Evolutionary conservation across 92 coral and sea anemone genomes (phyloP).

Genomic region (Parazoanthus swiftii): DNA sequence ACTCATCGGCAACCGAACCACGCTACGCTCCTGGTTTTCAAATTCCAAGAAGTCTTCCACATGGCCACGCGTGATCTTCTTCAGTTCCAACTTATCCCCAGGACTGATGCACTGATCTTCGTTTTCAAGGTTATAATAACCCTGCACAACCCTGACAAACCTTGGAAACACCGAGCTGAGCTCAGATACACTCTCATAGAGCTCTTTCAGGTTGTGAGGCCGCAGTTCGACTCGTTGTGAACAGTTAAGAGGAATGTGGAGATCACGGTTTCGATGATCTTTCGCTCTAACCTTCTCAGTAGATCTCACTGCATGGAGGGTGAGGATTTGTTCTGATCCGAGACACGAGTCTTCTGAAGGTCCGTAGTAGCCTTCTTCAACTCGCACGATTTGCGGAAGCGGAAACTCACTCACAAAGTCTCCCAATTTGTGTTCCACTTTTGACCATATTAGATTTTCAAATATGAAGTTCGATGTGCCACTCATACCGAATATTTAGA

Average conservation of each 20-base stretch:
- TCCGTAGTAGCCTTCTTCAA: conserved; percentile 93
- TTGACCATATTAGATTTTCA: conserved; percentile 82
- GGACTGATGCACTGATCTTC: conserved; percentile 79
- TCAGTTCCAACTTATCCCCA: conserved; percentile 85
- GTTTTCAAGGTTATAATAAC: conserved; percentile 67
- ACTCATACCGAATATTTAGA: conserved; percentile 15
- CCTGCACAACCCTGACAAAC: conserved; percentile 92
- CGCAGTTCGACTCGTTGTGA: conserved; percentile 91
- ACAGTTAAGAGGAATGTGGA: conserved; percentile 87
- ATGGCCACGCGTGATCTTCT: conserved; percentile 60
- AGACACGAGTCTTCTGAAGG: conserved; percentile 95
- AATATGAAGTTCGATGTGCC: neutral
- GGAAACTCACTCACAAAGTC: conserved; percentile 82
- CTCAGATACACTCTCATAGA: conserved; percentile 80
- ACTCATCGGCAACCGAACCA: conserved; percentile 66
- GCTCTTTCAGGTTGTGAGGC: conserved; percentile 73
- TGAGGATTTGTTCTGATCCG: conserved; percentile 85
- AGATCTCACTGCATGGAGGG: conserved; percentile 77
- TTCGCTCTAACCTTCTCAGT: conserved; percentile 87
- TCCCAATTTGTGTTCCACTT: conserved; percentile 66
- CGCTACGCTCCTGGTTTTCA: conserved; percentile 67
- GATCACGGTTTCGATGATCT: conserved; percentile 70
- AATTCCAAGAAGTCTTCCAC: conserved; percentile 59
- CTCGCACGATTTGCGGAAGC: conserved; percentile 92
- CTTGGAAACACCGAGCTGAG: conserved; percentile 63